Base-by-base conservation (phyloP, 2,113 vertebrate species). In the Ptyas mucosa region DNA sequence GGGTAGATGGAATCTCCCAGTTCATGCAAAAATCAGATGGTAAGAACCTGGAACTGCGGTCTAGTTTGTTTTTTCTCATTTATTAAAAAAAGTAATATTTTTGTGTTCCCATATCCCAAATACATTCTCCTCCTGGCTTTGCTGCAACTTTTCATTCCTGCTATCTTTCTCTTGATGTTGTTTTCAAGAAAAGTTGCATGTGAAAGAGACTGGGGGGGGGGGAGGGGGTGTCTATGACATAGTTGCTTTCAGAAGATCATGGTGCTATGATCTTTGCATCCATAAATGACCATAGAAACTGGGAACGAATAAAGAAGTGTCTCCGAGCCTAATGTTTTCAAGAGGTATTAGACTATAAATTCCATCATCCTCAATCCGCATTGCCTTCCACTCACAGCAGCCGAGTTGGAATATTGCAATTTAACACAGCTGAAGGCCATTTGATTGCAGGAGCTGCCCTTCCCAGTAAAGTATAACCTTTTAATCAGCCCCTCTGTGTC, bases 1-100 rank as follows among this genome's bases (percentile, higher is more conserved):
- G 98, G 98, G 98, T 98, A 94, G 98, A 99, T 26, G 98, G 98
- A 85, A 97, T 99, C 39, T 89, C 81, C 0, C 96, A 95, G 90
- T 98, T 98, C 89, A 95, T 95, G 69, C 93, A 96, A 15, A 98
- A 96, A 54, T 96, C 98, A 57, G 96, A 98, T 89, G 99, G 99
- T 99, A 97, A 97, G 97, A 55, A 88, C 53, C 15, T 89, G 54
- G n/a, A 55, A 15, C 58, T 81, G 29, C 1, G 15, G 3, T 15
- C 14, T 21, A 54, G 8, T 29, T 46, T 46, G 61, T 55, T 89
- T 39, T 26, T 46, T 54, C 43, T 46, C 24, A 14, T 12, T n/a
- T 52, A 3, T n/a, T 11, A 34, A 26, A 57, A 57, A 57, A 21
- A 91, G 12, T 51, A 57, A 46, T 46, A 11, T n/a, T 49, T 23